Percentiles rank a stretch among this genome's conserved stretches.
Conservation (phyloP, 2,113 vertebrate species). For the Odontesthes bonariensis region DNA sequence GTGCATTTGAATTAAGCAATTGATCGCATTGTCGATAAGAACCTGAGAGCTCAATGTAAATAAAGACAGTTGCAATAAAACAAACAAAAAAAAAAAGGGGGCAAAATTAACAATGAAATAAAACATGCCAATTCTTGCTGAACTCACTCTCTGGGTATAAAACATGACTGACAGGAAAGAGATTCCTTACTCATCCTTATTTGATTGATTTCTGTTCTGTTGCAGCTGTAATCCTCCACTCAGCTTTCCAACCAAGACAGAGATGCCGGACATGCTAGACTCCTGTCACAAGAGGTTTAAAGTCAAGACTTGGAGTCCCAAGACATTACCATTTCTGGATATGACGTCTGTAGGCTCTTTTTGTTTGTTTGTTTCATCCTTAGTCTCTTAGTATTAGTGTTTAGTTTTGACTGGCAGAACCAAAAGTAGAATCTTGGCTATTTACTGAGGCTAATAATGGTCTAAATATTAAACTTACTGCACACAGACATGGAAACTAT, state of each 20-base stretch:
- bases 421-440: not conserved
- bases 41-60: conserved; percentile 34
- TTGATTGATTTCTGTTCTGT: conserved; percentile 70
- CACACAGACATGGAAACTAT: too few species aligned
- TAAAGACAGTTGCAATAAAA: conserved; percentile 40
- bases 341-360: not conserved
- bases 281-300: conserved; percentile 26
- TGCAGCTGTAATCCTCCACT: conserved; percentile 65
- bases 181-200: conserved; percentile 51
- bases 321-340: conserved; percentile 26
- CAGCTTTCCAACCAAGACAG: conserved; percentile 38
- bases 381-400: not conserved
- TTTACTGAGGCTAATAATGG: not conserved
- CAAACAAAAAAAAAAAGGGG: conserved; percentile 1
- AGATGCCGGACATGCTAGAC: conserved; percentile 46
- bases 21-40: conserved; percentile 23
- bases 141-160: conserved; percentile 48
- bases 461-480: too few species aligned
- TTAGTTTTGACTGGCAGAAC: not conserved
- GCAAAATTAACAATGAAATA: conserved; percentile 40
- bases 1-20: conserved; percentile 27
- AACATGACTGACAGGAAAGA: conserved; percentile 60
- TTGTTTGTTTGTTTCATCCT: not conserved
- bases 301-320: not conserved
- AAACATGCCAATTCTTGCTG: conserved; percentile 40